These are phyloP conservation scores for Leucophenga maculata DNA, from an alignment of 2,888 invertebrate genomes.

Conservation along the genomic window DNA sequence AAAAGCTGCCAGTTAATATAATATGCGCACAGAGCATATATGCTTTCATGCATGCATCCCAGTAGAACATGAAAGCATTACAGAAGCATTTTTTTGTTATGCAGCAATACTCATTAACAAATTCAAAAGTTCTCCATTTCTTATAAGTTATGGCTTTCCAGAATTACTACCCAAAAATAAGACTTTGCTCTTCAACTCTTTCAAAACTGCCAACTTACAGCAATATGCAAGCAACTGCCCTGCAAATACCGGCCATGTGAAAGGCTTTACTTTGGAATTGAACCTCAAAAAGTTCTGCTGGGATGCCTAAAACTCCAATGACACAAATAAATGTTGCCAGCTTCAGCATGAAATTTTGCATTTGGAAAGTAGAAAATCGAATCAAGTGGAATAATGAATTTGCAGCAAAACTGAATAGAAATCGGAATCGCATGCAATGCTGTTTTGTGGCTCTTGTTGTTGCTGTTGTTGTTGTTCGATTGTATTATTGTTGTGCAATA, in stretches of 20 bases:
- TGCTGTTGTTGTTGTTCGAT: neutral
- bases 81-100: too few relatives aligned
- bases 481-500: too few relatives aligned
- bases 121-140: too few relatives aligned
- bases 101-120: too few relatives aligned
- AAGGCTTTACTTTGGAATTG: too few relatives aligned
- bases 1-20: slow-evolving; percentile 34
- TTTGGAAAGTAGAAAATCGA: slow-evolving; percentile 14
- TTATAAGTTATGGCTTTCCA: too few relatives aligned
- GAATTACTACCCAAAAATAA: too few relatives aligned
- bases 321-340: too few relatives aligned
- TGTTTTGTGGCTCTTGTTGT: neutral
- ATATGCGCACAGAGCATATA: neutral
- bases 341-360: neutral
- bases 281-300: neutral
- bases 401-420: neutral
- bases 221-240: neutral
- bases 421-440: neutral
- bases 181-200: neutral
- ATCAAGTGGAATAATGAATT: slow-evolving; percentile 17
- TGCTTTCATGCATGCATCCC: too few relatives aligned
- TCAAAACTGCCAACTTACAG: too few relatives aligned
- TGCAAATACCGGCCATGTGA: too few relatives aligned
- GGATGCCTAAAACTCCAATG: neutral
- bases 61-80: too few relatives aligned